Conservation (phyloP, 2,888 invertebrate species). For the Periphyllus acericola region DNA sequence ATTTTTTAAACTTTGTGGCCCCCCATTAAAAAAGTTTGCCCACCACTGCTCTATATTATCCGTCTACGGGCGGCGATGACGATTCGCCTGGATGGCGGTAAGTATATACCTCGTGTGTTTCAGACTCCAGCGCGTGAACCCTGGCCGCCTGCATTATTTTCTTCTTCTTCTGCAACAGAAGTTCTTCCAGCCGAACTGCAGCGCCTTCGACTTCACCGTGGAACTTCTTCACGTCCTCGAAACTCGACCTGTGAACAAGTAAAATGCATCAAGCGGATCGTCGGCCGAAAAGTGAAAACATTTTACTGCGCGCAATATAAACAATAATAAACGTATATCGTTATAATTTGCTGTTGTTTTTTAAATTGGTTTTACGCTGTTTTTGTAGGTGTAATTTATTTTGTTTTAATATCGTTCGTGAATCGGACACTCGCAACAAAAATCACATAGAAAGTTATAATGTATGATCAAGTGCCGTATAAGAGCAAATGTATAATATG, state of each 20-base stretch:
- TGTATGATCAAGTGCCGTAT: constrained; percentile 10
- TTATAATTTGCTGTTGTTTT: background rate
- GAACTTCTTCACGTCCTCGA: constrained; percentile 49
- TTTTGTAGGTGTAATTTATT: constrained; percentile 6
- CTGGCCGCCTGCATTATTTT: constrained; percentile 54
- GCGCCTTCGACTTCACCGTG: constrained; percentile 49
- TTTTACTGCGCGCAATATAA: background rate
- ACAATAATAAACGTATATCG: background rate
- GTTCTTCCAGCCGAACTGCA: constrained; percentile 41
- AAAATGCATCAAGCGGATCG: background rate
- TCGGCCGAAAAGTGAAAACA: background rate
- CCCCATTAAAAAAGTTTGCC: too few species aligned
- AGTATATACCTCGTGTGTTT: constrained; percentile 42
- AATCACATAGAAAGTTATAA: constrained; percentile 46
- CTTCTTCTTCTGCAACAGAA: constrained; percentile 43
- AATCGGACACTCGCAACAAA: constrained; percentile 4
- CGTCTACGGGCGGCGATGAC: too few species aligned
- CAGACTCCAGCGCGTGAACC: constrained; percentile 30
- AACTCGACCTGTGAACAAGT: constrained; percentile 39
- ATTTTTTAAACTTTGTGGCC: too few species aligned
- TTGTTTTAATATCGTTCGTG: constrained; percentile 14
- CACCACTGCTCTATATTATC: too few species aligned
- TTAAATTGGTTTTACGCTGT: constrained; percentile 1
- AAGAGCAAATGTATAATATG: background rate
- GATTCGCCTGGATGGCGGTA: background rate